These are phyloP conservation scores for Tanaodytes sp. DNA, from an alignment of 2,888 invertebrate genomes.

Conservation along the genomic window DNA sequence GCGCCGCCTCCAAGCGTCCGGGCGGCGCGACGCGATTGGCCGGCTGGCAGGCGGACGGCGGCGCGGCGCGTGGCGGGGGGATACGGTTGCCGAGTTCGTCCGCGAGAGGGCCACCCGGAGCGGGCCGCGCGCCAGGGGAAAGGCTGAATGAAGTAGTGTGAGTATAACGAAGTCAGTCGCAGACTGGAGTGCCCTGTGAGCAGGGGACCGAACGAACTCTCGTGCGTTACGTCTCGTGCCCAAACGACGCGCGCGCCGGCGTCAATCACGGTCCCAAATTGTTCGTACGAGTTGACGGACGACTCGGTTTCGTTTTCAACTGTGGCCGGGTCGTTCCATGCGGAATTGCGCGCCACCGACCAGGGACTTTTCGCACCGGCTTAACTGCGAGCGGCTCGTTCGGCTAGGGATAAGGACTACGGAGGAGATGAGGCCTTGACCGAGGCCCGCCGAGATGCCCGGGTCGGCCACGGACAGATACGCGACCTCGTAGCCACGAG, in stretches of 20 bases:
- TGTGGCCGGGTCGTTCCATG: constrained; percentile 29
- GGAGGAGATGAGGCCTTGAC: constrained; percentile 53
- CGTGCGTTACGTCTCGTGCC: constrained; percentile 55
- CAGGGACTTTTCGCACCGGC: constrained; percentile 39
- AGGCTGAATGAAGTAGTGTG: constrained; percentile 71
- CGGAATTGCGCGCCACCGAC: constrained; percentile 34
- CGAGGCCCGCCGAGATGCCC: constrained; percentile 31
- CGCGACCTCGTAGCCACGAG: constrained; percentile 46
- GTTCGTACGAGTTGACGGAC: too few species aligned
- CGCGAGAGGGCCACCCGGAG: constrained; percentile 75
- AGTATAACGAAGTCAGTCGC: constrained; percentile 72
- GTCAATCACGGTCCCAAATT: constrained; percentile 51
- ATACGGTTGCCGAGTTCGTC: constrained; percentile 74
- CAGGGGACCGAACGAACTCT: constrained; percentile 70
- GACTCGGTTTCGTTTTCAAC: too few species aligned
- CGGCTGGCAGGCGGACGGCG: constrained; percentile 67
- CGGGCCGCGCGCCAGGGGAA: constrained; percentile 73
- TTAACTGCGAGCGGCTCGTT: constrained; percentile 9
- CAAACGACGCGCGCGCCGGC: constrained; percentile 57
- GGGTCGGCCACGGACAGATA: constrained; percentile 33
- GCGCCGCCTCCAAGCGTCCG: constrained; percentile 44
- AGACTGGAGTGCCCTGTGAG: constrained; percentile 72
- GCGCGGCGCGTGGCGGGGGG: constrained; percentile 68
- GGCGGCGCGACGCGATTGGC: constrained; percentile 70
- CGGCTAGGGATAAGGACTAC: constrained; percentile 13